These are phyloP conservation scores for Diorhabda elongata DNA, from an alignment of 1,140 invertebrate genomes.

Conservation along the genomic window DNA sequence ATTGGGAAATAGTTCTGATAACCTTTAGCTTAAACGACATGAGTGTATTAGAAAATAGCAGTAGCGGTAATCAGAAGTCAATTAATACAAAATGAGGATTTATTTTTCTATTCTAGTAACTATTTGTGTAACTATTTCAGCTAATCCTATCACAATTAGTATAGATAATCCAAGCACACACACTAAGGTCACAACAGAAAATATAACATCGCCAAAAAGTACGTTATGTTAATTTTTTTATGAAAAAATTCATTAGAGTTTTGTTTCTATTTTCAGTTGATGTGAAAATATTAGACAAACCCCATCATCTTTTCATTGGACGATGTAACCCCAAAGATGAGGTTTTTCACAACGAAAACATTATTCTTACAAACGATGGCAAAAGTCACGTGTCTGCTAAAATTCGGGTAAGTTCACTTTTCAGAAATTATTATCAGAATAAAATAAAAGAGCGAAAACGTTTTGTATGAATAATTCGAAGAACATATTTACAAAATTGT, in stretches of 20 bases:
- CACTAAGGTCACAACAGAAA: slow-evolving; percentile 7
- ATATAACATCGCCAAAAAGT: slow-evolving; percentile 8
- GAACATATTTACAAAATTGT: too few relatives aligned
- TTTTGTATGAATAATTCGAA: too few relatives aligned
- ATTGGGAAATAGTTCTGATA: background rate
- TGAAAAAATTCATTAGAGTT: background rate
- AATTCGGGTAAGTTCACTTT: slow-evolving; percentile 33
- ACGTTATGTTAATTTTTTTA: background rate
- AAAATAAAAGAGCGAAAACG: too few relatives aligned
- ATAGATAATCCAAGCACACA: slow-evolving; percentile 8
- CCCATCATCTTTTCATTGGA: slow-evolving; percentile 38
- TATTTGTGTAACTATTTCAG: background rate
- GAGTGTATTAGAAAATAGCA: background rate
- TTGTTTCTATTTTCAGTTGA: slow-evolving; percentile 33
- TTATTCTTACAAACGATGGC: slow-evolving; percentile 39
- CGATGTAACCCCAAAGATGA: slow-evolving; percentile 33
- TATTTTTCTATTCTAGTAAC: background rate
- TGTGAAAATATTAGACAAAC: slow-evolving; percentile 34
- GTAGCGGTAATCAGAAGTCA: background rate
- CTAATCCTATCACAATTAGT: slow-evolving; percentile 3
- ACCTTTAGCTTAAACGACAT: background rate
- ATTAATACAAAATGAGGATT: background rate
- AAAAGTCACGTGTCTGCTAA: slow-evolving; percentile 35
- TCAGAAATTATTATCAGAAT: background rate
- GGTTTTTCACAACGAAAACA: slow-evolving; percentile 38